These are phyloP conservation scores for Meliscaeva auricollis DNA, from an alignment of 2,888 invertebrate species.

Conservation along the genomic window DNA sequence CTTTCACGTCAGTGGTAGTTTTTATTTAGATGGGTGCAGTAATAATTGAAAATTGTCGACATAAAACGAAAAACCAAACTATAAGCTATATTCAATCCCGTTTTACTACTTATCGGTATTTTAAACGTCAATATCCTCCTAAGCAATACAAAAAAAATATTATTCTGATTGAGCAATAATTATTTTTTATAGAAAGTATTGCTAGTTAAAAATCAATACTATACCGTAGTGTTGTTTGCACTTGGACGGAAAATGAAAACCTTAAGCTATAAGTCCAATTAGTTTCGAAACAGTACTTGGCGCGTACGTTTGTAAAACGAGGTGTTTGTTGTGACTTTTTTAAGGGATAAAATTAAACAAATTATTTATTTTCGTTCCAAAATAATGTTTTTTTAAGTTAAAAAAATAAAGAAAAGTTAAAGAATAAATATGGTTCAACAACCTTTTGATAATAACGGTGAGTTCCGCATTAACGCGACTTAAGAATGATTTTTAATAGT, in stretches of 20 bases:
- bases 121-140: conserved; percentile 4
- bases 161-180: conserved; percentile 13
- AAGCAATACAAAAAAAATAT: neutral
- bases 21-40: conserved; percentile 10
- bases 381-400: conserved; percentile 9
- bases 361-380: too few species aligned
- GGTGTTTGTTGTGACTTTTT: conserved; percentile 17
- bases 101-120: neutral
- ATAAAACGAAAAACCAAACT: conserved; percentile 8
- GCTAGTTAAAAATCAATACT: conserved; percentile 53
- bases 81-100: neutral
- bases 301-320: conserved; percentile 43
- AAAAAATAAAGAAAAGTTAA: conserved; percentile 15
- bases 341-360: neutral
- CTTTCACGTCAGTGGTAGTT: conserved; percentile 26
- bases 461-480: neutral
- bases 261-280: conserved; percentile 51
- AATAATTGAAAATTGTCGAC: conserved; percentile 7
- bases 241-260: conserved; percentile 38
- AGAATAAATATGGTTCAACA: conserved; percentile 66
- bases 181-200: conserved; percentile 14
- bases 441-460: conserved; percentile 68
- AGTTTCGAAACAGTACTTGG: conserved; percentile 46
- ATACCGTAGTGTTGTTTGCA: conserved; percentile 5
- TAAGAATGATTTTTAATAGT: neutral